Percentiles rank a stretch among this genome's conserved stretches.
These are phyloP conservation scores for Heliconius ethilla DNA, from an alignment of 2,888 invertebrate species.

Conservation along the genomic window DNA sequence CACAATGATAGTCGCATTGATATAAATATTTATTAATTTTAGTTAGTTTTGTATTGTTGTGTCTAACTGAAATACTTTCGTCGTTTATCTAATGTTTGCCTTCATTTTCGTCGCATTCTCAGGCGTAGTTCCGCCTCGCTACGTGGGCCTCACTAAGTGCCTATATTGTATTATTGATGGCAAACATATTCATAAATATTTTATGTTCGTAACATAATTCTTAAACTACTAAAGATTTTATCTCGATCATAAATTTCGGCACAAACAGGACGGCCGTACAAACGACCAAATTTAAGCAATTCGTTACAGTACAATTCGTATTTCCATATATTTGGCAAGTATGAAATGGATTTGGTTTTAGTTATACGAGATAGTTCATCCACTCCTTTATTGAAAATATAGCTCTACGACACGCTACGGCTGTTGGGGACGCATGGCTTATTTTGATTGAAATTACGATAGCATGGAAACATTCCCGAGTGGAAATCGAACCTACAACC, in stretches of 20 bases:
- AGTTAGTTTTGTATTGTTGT: too few relatives aligned
- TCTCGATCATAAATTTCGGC: background rate
- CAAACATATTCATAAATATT: background rate
- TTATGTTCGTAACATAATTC: background rate
- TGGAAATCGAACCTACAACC: too few relatives aligned
- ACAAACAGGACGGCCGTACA: background rate
- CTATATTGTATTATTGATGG: background rate
- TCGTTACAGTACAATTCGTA: slow-evolving; percentile 1
- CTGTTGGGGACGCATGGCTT: background rate
- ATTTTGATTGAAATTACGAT: too few relatives aligned
- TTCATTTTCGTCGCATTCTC: too few relatives aligned
- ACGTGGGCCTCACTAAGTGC: background rate
- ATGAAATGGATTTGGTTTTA: background rate
- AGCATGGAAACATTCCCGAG: too few relatives aligned
- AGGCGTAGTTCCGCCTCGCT: background rate
- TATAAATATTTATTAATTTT: too few relatives aligned
- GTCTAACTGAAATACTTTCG: too few relatives aligned
- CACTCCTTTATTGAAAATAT: background rate
- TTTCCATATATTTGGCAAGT: slow-evolving; percentile 2
- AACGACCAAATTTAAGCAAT: background rate
- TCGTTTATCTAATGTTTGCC: too few relatives aligned
- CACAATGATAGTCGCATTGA: too few relatives aligned
- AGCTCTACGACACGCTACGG: background rate
- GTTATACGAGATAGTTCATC: background rate
- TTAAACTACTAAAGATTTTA: slow-evolving; percentile 5